Evolutionary conservation across 2,113 vertebrate species (phyloP).

Genomic region (Eonycteris spelaea): DNA sequence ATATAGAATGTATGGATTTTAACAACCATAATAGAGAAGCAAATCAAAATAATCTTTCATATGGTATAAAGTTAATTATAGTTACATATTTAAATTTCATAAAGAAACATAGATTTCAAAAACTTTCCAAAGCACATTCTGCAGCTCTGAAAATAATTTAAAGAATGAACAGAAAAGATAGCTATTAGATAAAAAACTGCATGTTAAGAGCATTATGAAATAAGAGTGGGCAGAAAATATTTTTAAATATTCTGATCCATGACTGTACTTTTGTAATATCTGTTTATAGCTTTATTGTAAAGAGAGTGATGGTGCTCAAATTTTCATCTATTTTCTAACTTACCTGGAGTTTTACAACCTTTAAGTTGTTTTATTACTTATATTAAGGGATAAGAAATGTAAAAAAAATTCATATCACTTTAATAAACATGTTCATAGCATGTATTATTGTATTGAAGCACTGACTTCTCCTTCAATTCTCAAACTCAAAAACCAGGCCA

Average conservation of each 20-base stretch:
- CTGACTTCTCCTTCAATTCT: not conserved
- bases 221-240: not conserved
- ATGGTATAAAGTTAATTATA: conserved; percentile 2
- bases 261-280: not conserved
- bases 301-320: not conserved
- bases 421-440: not conserved
- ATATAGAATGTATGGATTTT: conserved; percentile 21
- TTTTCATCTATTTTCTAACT: conserved; percentile 25
- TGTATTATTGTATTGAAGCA: not conserved
- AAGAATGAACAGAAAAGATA: conserved; percentile 12
- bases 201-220: not conserved
- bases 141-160: conserved; percentile 41
- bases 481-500: conserved; percentile 8
- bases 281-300: conserved; percentile 27
- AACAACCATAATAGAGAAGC: conserved; percentile 38
- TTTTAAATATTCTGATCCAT: not conserved
- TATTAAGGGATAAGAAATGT: not conserved
- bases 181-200: not conserved
- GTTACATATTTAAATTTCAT: conserved; percentile 4
- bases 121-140: not conserved
- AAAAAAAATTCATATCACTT: conserved; percentile 2
- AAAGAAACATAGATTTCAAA: conserved; percentile 41
- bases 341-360: not conserved
- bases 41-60: conserved; percentile 52
- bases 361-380: conserved; percentile 16